Base-by-base conservation (phyloP, 1,140 invertebrate genomes). In the Potamilus streckersoni region DNA sequence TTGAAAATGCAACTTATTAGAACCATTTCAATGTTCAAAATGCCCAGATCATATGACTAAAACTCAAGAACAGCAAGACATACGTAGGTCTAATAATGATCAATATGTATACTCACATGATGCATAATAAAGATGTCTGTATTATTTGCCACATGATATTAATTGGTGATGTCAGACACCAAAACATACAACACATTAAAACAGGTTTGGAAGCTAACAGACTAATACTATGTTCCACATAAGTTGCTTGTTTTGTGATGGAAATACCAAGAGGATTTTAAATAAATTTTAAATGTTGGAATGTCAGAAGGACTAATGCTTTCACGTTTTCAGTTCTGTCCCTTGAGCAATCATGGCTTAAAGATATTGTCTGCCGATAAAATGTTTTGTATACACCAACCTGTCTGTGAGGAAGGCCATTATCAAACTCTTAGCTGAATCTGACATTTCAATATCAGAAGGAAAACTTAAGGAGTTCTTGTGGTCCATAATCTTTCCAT, bases 401-500 rank as follows among this genome's bases (percentile, higher is more conserved):
- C 92, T 93, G 89, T 99, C 97, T 63, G 96, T 97, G 16, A 99
- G 91, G 86, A 99, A 97, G 67, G 95, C 95, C 86, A 95, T 94
- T 83, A 99, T 99, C 17, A 99, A 91, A 85, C 93, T 94, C 90
- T 98, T 98, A 11, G 97, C 97, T 86, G 96, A 93, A 75, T 93
- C 93, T 61, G 96, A 97, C 73, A 99, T 96, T 88, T 97, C 95
- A 68, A 96, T 93, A 88, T 99, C 98, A 83, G 95, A 93, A 49
- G 98, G 98, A 90, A 99, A 99, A 80, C 94, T 93, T 5, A 99
- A 91, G 19, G 97, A 97, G 87, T 98, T 98, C 88, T 97, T 95
- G 88, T 99, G 96, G 88, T 99, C 97, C 97, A 99, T 99, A 83
- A 99, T 99, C 91, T 98, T 99, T 31, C 96, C 96, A 90, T 99